Evolutionary conservation across 2,113 vertebrate species (phyloP).

Genomic region (Albula goreensis): DNA sequence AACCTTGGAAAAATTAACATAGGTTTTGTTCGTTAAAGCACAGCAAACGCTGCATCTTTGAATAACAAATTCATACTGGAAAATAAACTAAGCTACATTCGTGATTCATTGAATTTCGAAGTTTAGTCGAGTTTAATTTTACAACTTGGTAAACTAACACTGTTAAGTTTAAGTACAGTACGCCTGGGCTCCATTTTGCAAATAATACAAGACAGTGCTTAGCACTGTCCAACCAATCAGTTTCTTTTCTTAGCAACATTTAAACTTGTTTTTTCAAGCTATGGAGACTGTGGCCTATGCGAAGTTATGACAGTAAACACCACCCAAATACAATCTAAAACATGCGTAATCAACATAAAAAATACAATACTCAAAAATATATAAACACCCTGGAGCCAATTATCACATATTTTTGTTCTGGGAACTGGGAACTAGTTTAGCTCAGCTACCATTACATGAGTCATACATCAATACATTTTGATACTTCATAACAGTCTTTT

Average conservation of each 20-base stretch:
- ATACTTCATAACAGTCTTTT: background rate
- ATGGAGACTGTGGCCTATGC: background rate
- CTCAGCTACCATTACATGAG: too few species aligned
- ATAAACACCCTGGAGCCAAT: background rate
- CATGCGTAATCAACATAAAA: background rate
- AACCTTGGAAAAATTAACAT: too few species aligned
- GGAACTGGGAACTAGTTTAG: background rate
- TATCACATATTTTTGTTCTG: background rate
- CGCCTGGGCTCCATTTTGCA: background rate
- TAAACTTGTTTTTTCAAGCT: background rate
- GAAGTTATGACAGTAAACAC: background rate
- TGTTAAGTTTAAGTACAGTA: background rate
- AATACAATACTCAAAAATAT: background rate
- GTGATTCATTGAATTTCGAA: background rate
- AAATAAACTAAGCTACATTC: background rate
- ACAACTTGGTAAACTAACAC: background rate
- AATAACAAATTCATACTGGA: background rate
- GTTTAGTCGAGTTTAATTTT: background rate
- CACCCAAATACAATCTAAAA: background rate
- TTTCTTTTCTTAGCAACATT: background rate
- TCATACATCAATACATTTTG: background rate
- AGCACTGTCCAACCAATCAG: too few species aligned
- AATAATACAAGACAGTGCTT: background rate
- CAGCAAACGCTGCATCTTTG: too few species aligned
- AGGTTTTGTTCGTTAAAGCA: too few species aligned